Evolutionary conservation across 2,888 invertebrate species (phyloP), one percentile per base, ranked within the genome.

Genomic region (Chloromyia formosa): DNA sequence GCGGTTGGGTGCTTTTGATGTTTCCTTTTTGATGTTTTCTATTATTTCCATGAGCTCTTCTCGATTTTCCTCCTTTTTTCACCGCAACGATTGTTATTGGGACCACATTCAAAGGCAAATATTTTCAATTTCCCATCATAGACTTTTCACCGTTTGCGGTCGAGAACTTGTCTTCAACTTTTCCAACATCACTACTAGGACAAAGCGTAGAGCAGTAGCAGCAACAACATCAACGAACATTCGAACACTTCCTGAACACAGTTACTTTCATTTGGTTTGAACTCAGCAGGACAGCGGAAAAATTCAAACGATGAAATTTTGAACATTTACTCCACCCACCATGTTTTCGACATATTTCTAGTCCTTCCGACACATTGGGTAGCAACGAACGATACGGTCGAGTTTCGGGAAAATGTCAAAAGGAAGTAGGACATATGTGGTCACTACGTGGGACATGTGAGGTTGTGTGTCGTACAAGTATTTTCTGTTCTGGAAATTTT

Each of bases 81-180:
- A 20, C 66, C 20, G 14, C 66, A 66, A 66, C 66, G 49, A 66
- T 66, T 66, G 27, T 35, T 49, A 66, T 66, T 56, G 56, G 20
- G 20, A 20, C 16, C 18, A 56, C 20, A 56, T 20, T 66, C 62
- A 62, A 62, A 62, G 62, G 69, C 40, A 56, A 71, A 71, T 71
- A 23, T 56, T 71, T 71, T 71, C 71, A 71, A 71, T 71, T 71
- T 71, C 71, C 40, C 58, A 56, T 71, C 58, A 64, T 53, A n/a
- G 53, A 54, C 20, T 35, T 71, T 58, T 56, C 58, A 71, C 71
- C 58, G 56, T 56, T 56, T 53, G 56, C 58, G 71, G 56, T 69
- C 5, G 69, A 45, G 45, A 66, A 66, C 66, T 66, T 66, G 66
- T 66, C 66, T 62, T 66, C 66, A 66, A 66, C 66, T 66, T 49